Conservation (phyloP, 2,888 invertebrate genomes). For the Synergus gifuensis region DNA sequence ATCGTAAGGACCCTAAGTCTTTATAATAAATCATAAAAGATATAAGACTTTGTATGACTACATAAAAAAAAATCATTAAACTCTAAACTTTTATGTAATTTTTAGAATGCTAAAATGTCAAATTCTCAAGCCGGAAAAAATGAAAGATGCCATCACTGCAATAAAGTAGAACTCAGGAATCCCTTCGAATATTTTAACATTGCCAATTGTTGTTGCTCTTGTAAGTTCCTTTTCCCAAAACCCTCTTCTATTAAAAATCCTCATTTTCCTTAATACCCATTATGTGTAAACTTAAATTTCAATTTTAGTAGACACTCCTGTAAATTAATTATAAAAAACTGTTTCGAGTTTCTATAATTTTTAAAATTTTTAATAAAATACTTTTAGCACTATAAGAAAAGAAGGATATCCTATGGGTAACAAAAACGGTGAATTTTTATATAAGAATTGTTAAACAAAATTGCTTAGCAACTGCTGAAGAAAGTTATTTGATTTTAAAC, state of each 20-base stretch:
- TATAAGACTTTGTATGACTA: too few species aligned
- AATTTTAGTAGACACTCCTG: too few species aligned
- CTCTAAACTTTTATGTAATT: too few species aligned
- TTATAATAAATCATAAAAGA: too few species aligned
- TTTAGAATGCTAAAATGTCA: too few species aligned
- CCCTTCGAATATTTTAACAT: constrained; percentile 47
- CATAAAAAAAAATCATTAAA: too few species aligned
- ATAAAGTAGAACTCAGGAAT: background rate
- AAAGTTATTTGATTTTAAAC: constrained; percentile 1
- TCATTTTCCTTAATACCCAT: too few species aligned
- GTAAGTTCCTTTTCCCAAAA: constrained; percentile 50
- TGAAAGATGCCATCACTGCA: background rate
- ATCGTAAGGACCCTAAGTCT: too few species aligned
- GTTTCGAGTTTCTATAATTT: background rate
- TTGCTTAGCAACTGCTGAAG: constrained; percentile 15
- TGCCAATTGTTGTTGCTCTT: constrained; percentile 55
- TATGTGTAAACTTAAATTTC: too few species aligned
- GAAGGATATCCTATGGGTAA: background rate
- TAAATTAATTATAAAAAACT: too few species aligned
- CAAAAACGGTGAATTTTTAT: background rate
- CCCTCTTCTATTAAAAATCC: too few species aligned
- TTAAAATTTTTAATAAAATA: background rate
- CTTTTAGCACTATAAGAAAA: background rate
- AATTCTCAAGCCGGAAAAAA: too few species aligned
- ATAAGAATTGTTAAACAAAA: background rate